Conservation (phyloP, 2,888 invertebrate genomes). For the Pilophorus perplexus region DNA sequence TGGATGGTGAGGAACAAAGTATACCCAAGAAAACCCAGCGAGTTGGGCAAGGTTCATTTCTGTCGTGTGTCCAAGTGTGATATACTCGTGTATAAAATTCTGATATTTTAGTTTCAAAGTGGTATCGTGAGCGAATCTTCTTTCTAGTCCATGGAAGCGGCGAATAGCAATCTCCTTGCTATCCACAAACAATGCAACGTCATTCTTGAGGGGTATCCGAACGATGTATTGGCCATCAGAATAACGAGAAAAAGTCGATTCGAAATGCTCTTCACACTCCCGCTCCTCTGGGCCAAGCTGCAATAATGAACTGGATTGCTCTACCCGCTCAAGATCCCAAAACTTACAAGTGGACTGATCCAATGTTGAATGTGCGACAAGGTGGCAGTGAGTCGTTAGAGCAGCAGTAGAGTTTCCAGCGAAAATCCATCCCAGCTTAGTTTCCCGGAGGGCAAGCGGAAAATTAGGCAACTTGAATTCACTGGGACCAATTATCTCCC, state of each 20-base stretch:
- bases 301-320: background rate
- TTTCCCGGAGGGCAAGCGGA: conserved; percentile 39
- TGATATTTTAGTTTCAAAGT: background rate
- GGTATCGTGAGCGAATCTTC: background rate
- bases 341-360: conserved; percentile 25
- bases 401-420: conserved; percentile 26
- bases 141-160: background rate
- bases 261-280: conserved; percentile 12
- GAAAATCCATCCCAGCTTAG: conserved; percentile 46
- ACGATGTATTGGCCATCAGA: background rate
- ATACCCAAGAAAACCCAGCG: conserved; percentile 2
- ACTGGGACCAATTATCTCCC: conserved; percentile 42
- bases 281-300: conserved; percentile 9
- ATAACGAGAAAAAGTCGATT: background rate
- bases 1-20: conserved; percentile 11
- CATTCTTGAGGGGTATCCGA: background rate
- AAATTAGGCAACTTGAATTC: conserved; percentile 19
- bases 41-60: conserved; percentile 31
- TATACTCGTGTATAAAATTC: background rate
- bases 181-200: background rate
- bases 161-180: background rate
- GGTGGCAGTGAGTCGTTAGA: background rate
- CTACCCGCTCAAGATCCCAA: conserved; percentile 25
- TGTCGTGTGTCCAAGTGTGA: background rate
- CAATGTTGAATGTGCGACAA: background rate